phyloP scores from a whole-genome alignment of 2,888 invertebrate species.

The Lacanobia oleracea region DNA sequence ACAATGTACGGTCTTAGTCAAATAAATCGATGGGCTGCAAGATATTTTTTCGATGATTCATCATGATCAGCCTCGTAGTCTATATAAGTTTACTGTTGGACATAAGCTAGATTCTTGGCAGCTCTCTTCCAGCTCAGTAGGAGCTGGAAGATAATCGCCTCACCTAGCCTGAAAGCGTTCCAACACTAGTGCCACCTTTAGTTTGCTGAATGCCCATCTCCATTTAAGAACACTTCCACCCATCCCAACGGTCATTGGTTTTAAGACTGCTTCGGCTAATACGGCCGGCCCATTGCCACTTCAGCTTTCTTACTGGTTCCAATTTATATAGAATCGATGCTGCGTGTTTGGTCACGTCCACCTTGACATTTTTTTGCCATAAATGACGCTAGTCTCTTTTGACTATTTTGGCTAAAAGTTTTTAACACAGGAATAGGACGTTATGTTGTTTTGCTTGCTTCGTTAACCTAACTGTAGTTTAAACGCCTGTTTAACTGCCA shows the following conservation, averaged over 20 bases:
- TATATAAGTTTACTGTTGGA: neutral
- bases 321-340: neutral
- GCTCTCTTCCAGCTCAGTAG: neutral
- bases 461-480: slow-evolving; percentile 42
- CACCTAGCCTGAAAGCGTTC: neutral
- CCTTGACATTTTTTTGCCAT: too few species aligned
- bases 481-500: slow-evolving; percentile 21
- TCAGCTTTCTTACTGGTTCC: neutral
- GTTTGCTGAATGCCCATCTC: neutral
- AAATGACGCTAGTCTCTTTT: too few species aligned
- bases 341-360: neutral
- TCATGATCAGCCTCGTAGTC: neutral
- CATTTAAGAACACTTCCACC: neutral
- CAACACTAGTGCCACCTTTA: neutral
- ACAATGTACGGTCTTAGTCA: neutral
- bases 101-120: neutral
- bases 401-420: neutral
- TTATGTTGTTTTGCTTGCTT: slow-evolving; percentile 14
- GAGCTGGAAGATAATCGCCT: too few species aligned
- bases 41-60: too few species aligned
- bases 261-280: neutral
- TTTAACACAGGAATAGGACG: slow-evolving; percentile 6
- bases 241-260: neutral
- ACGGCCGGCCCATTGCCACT: neutral
- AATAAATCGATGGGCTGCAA: neutral